Base-by-base conservation (phyloP, 2,888 invertebrate genomes). In the Tetanocera ferruginea region DNA sequence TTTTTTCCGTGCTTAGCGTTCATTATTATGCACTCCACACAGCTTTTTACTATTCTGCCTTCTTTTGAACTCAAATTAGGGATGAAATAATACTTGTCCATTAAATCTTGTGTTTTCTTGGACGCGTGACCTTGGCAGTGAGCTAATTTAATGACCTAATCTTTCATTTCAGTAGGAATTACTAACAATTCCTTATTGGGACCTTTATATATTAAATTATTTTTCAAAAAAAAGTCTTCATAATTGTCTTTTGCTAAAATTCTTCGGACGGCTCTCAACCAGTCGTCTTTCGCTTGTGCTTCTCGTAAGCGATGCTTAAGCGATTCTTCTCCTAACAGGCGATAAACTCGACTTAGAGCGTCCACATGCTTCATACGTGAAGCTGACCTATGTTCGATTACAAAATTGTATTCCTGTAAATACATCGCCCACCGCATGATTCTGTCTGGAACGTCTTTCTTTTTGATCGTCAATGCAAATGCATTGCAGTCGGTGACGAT, bases 111-210 rank as follows among this genome's bases (percentile, higher is more conserved):
- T n/a, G n/a, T n/a, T n/a, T n/a, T n/a, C n/a, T n/a, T n/a, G 0
- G 82, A 81, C 81, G 88, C 88, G 83, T 89, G 88, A 31, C 89
- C 88, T 49, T 82, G 81, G 69, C 85, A 86, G 80, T 89, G 89
- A 0, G 82, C 82, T 31, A n/a, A 77, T 83, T 73, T 81, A 80
- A 9, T 89, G 4, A 90, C 83, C 77, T 89, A 84, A 5, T 74
- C 57, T 2, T 73, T 78, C 86, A 90, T 85, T 3, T 23, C 25
- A 31, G 80, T 84, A 0, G 90, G 89, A 23, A 89, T 83, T 0
- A 87, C 85, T 4, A 88, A 78, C 1, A 84, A 11, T 0, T 81
- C 76, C 51, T 76, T 75, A 11, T 51, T 78, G 3, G 70, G 72
- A 34, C 76, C 69, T 37, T 82, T 81, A 52, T 78, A 74, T 2